These are phyloP conservation scores for Pachycephus smyrnensis DNA, from an alignment of 2,888 invertebrate genomes.

Conservation along the genomic window DNA sequence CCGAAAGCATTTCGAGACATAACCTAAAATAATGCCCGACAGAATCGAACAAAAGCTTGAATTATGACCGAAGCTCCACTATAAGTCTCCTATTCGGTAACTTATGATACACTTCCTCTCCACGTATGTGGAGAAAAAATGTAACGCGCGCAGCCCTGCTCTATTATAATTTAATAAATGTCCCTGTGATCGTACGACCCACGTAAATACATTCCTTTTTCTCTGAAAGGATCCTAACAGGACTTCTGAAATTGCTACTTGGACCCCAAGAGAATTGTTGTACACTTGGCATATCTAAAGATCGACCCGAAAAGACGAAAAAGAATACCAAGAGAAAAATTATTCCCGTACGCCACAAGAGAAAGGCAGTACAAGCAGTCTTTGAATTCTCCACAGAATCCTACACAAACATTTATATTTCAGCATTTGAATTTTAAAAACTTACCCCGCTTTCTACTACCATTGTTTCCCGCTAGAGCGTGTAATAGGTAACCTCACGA, in stretches of 20 bases:
- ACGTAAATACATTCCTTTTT: too few species aligned
- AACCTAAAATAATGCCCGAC: conserved; percentile 65
- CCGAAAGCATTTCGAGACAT: conserved; percentile 61
- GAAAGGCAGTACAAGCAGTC: too few species aligned
- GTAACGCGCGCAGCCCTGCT: conserved; percentile 12
- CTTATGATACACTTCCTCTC: conserved; percentile 62
- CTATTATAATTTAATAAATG: conserved; percentile 48
- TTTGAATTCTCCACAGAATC: too few species aligned
- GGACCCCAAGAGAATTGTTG: too few species aligned
- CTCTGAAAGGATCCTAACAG: too few species aligned
- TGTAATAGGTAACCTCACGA: background rate
- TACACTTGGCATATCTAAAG: too few species aligned
- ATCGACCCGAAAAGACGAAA: too few species aligned
- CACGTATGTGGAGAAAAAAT: conserved; percentile 36
- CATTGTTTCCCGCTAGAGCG: conserved; percentile 1
- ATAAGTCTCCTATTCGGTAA: conserved; percentile 57
- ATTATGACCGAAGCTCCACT: conserved; percentile 56
- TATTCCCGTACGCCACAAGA: too few species aligned
- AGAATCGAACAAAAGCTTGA: conserved; percentile 67
- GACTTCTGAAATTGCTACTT: too few species aligned
- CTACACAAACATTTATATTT: too few species aligned
- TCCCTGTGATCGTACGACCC: conserved; percentile 5
- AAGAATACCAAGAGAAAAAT: too few species aligned
- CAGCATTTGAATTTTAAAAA: background rate
- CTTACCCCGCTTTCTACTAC: background rate